Evolutionary conservation across 2,113 vertebrate genomes (phyloP).

Genomic region (Grantiella picta): DNA sequence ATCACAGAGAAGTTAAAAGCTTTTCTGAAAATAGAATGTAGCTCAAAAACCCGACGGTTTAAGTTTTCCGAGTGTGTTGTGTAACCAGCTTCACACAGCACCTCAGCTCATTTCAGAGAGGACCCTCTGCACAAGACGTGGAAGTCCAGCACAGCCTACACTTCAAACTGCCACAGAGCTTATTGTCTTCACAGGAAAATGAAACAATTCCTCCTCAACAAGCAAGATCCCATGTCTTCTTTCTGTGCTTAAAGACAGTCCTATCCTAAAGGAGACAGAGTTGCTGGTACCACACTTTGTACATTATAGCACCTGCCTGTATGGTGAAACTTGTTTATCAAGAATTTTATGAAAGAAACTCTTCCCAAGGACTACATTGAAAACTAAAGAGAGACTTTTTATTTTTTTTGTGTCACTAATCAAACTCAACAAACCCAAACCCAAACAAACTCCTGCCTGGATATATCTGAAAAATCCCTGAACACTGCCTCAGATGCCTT

Average conservation of each 20-base stretch:
- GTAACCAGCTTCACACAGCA: background rate
- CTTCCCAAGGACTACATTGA: background rate
- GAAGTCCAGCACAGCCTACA: background rate
- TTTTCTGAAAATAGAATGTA: background rate
- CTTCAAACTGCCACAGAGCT: background rate
- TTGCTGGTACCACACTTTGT: background rate
- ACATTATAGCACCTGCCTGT: background rate
- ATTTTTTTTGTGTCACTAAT: background rate
- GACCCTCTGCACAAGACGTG: background rate
- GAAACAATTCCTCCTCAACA: background rate
- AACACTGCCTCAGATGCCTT: background rate
- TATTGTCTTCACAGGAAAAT: background rate
- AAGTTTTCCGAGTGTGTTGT: background rate
- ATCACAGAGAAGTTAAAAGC: background rate
- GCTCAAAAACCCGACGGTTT: fast-evolving
- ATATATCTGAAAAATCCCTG: background rate
- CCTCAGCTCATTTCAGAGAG: background rate
- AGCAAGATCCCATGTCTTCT: background rate
- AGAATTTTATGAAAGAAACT: background rate
- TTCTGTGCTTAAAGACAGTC: background rate
- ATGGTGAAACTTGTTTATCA: background rate
- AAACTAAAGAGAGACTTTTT: background rate
- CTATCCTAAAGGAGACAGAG: background rate
- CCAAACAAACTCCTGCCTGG: background rate
- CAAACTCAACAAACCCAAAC: too few relatives aligned